Conservation (phyloP, 2,888 invertebrate species). For the Zygaena filipendulae region DNA sequence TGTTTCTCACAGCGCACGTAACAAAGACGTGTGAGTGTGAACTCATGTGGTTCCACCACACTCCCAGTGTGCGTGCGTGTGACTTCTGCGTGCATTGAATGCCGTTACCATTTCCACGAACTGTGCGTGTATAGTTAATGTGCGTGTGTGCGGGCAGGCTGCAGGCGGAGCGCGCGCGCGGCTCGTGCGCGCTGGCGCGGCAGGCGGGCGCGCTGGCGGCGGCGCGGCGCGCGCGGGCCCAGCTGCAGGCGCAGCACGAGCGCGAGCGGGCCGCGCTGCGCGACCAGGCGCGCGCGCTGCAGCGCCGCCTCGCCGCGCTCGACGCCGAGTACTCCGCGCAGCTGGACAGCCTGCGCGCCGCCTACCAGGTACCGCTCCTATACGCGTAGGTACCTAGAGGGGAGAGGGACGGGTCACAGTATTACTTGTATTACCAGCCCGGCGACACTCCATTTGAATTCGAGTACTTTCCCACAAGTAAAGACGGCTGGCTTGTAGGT, state of each 20-base stretch:
- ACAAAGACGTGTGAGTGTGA: slow-evolving; percentile 1
- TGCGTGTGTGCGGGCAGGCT: slow-evolving; percentile 26
- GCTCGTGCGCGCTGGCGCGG: slow-evolving; percentile 48
- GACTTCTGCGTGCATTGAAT: too few relatives aligned
- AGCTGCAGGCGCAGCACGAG: slow-evolving; percentile 57
- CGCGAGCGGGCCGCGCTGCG: slow-evolving; percentile 71
- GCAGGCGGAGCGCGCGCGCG: slow-evolving; percentile 44
- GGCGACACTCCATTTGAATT: too few relatives aligned
- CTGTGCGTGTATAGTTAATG: too few relatives aligned
- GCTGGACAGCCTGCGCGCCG: slow-evolving; percentile 80
- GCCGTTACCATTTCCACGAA: too few relatives aligned
- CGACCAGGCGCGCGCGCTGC: slow-evolving; percentile 77
- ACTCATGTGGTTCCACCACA: too few relatives aligned
- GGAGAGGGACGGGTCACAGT: neutral
- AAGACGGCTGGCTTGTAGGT: too few relatives aligned
- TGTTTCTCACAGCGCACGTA: neutral
- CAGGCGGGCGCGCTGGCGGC: slow-evolving; percentile 53
- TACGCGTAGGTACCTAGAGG: slow-evolving; percentile 8
- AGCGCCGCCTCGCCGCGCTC: slow-evolving; percentile 76
- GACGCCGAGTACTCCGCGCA: slow-evolving; percentile 88
- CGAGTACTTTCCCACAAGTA: too few relatives aligned
- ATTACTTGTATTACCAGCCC: too few relatives aligned
- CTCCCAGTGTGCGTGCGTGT: neutral
- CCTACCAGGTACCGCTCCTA: slow-evolving; percentile 66
- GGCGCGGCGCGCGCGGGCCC: slow-evolving; percentile 51